These are phyloP conservation scores for Menura novaehollandiae DNA, from an alignment of 2,113 vertebrate species.

Conservation along the genomic window DNA sequence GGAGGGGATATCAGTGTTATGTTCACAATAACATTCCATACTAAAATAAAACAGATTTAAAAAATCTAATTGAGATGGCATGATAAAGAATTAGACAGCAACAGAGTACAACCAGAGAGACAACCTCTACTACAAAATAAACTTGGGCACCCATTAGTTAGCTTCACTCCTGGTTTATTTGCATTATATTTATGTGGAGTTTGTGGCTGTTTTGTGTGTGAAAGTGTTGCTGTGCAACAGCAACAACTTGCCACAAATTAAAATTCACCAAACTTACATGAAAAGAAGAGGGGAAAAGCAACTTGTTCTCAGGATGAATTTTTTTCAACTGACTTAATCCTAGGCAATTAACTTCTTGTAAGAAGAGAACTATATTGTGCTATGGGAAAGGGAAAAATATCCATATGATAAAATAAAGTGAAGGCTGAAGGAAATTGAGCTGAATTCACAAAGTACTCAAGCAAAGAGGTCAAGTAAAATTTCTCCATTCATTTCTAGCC, in stretches of 20 bases:
- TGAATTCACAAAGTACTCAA: conserved; percentile 8
- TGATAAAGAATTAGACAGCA: not conserved
- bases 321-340: not conserved
- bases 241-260: not conserved
- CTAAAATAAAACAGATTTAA: not conserved
- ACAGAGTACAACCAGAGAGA: not conserved
- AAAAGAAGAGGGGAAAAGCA: not conserved
- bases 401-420: not conserved
- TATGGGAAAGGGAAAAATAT: not conserved
- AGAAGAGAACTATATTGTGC: not conserved
- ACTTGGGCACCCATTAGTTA: not conserved
- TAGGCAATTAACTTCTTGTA: not conserved
- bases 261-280: not conserved
- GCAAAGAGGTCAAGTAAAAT: conserved; percentile 1
- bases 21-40: not conserved
- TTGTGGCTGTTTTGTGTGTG: not conserved
- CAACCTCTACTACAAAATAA: not conserved
- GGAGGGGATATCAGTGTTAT: not conserved
- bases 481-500: not conserved
- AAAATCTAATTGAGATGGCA: not conserved
- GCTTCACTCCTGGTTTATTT: not conserved
- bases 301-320: not conserved
- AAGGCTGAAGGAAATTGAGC: conserved; percentile 6
- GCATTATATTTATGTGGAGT: not conserved
- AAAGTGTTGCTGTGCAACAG: not conserved